Conservation (phyloP, 2,113 vertebrate species). For the Agapornis roseicollis region DNA sequence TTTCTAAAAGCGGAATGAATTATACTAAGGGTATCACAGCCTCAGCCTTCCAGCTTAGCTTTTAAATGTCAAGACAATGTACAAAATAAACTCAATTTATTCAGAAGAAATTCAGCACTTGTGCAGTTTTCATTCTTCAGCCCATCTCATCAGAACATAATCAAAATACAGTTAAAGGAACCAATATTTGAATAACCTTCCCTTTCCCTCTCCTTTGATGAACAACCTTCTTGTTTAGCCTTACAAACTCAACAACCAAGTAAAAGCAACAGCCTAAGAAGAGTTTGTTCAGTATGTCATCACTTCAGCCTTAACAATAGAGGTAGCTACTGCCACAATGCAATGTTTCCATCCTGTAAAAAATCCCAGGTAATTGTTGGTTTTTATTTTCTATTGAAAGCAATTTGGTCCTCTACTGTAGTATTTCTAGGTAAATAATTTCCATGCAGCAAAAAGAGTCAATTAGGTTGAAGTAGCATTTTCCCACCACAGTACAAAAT, state of each 20-base stretch:
- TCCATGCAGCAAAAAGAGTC: slow-evolving; percentile 10
- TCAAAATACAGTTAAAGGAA: neutral
- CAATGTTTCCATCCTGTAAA: neutral
- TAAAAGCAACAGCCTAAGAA: neutral
- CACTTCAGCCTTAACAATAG: neutral
- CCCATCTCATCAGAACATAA: neutral
- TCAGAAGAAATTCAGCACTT: neutral
- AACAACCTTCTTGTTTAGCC: neutral
- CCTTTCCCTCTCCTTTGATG: neutral
- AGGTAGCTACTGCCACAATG: neutral
- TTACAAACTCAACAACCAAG: neutral
- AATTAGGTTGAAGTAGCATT: slow-evolving; percentile 47
- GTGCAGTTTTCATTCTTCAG: neutral
- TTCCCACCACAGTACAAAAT: neutral
- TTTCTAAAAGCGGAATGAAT: neutral
- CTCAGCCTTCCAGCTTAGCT: neutral
- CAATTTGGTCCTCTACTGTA: neutral
- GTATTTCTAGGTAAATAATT: slow-evolving; percentile 26
- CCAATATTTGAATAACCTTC: neutral
- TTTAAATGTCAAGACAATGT: neutral
- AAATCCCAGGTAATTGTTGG: neutral
- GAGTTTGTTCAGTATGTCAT: neutral
- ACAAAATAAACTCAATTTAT: neutral
- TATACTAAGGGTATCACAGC: neutral
- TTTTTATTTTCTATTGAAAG: neutral